A percentile compares a stretch with the other conserved stretches of the same genome.
Evolutionary conservation across 2,797 vertebrate genomes (phyloP).

Genomic region (Sitta carolinensis): DNA sequence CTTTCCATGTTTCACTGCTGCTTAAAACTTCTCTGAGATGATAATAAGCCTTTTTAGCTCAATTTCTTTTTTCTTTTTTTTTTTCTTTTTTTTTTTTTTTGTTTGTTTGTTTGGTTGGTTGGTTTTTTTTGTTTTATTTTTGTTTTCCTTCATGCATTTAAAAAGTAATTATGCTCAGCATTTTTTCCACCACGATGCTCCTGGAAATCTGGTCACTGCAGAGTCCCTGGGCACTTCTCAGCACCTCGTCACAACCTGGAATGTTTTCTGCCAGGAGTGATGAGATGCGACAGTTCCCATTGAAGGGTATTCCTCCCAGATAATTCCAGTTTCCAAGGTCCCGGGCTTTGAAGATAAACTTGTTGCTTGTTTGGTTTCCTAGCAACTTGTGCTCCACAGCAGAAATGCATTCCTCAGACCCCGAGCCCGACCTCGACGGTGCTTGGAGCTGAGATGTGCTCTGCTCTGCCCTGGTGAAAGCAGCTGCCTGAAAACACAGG

Average conservation of each 20-base stretch:
- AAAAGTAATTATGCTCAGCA: neutral
- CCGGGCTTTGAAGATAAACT: slow-evolving; percentile 64
- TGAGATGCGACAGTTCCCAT: neutral
- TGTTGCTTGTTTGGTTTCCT: slow-evolving; percentile 68
- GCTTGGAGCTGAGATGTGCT: neutral
- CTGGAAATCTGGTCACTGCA: neutral
- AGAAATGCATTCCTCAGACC: slow-evolving; percentile 58
- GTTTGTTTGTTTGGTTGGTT: neutral
- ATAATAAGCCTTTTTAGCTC: neutral
- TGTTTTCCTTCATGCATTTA: neutral
- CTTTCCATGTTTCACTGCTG: neutral
- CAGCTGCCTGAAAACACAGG: neutral
- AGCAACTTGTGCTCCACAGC: neutral
- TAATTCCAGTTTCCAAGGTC: slow-evolving; percentile 61
- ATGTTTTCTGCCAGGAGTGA: slow-evolving; percentile 22
- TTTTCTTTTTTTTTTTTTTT: no score
- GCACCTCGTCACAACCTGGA: neutral
- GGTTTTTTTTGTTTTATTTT: neutral
- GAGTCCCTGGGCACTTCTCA: slow-evolving; percentile 1
- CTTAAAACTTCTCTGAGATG: neutral
- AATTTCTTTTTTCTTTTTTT: neutral
- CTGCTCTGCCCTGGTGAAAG: neutral
- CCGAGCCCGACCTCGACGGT: fast-evolving
- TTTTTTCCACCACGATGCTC: neutral
- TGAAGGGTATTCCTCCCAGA: slow-evolving; percentile 52